Conservation (phyloP, 1,140 invertebrate species). For the Drosophila persimilis region DNA sequence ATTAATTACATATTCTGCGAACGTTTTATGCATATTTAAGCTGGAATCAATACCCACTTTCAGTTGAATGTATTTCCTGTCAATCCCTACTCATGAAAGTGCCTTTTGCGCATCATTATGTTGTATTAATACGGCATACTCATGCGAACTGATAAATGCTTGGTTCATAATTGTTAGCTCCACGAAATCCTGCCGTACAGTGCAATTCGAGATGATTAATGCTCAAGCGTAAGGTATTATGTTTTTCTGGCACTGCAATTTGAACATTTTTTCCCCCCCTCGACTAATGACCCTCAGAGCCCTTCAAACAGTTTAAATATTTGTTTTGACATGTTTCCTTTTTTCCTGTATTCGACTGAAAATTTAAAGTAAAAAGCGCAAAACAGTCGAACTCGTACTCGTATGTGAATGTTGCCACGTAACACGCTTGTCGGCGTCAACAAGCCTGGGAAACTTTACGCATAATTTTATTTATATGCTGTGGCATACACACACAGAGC, state of each 20-base stretch:
- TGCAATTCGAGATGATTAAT: constrained; percentile 24
- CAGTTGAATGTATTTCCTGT: too few relatives aligned
- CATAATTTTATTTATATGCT: constrained; percentile 62
- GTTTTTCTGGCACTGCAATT: constrained; percentile 19
- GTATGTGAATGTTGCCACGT: constrained; percentile 52
- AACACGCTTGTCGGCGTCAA: constrained; percentile 59
- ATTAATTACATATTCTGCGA: too few relatives aligned
- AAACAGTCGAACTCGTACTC: constrained; percentile 1
- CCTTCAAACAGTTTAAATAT: constrained; percentile 20
- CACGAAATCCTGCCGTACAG: too few relatives aligned
- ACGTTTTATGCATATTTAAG: too few relatives aligned
- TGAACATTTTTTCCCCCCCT: constrained; percentile 5
- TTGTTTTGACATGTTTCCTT: constrained; percentile 21
- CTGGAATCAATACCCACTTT: too few relatives aligned
- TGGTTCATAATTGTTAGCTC: too few relatives aligned
- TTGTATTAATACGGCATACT: too few relatives aligned
- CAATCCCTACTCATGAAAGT: too few relatives aligned
- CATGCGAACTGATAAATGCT: too few relatives aligned
- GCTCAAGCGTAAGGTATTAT: constrained; percentile 20
- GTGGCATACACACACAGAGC: constrained; percentile 38
- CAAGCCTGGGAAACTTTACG: constrained; percentile 58
- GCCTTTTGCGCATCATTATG: too few relatives aligned
- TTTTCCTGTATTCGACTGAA: constrained; percentile 23
- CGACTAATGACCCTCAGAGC: constrained; percentile 41
- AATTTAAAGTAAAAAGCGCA: constrained; percentile 48